These are phyloP conservation scores for Alitta virens DNA, from an alignment of 2,888 invertebrate genomes.

Conservation along the genomic window DNA sequence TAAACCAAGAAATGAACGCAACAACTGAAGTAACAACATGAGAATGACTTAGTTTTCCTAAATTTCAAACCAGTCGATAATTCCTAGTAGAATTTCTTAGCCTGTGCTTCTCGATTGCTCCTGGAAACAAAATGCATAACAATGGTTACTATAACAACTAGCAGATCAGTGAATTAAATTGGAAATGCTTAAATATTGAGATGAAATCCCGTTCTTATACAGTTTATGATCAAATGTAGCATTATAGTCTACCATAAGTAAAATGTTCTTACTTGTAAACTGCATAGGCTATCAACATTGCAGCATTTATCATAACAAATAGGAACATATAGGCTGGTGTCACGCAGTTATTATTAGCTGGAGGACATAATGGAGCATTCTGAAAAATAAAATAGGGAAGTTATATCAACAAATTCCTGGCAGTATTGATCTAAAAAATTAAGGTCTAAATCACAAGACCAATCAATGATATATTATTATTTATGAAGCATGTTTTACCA, in stretches of 20 bases:
- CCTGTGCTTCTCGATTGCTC: conserved; percentile 28
- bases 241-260: neutral
- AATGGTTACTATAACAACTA: neutral
- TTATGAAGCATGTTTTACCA: neutral
- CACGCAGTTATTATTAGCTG: conserved; percentile 34
- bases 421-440: no score
- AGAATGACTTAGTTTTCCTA: no score
- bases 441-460: no score
- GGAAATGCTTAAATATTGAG: neutral
- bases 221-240: no score
- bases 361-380: conserved; percentile 33
- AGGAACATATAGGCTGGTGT: conserved; percentile 42
- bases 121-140: conserved; percentile 15
- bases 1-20: no score
- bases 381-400: neutral
- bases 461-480: neutral
- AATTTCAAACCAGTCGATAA: neutral
- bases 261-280: conserved; percentile 43
- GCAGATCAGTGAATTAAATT: no score
- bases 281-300: conserved; percentile 45
- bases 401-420: no score
- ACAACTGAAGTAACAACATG: no score
- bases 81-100: conserved; percentile 32
- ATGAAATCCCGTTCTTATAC: neutral
- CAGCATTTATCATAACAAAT: conserved; percentile 38